A percentile compares a stretch with the other conserved stretches of the same genome.
Evolutionary conservation across 2,797 vertebrate genomes (phyloP).

Genomic region (Nannoperca australis): DNA sequence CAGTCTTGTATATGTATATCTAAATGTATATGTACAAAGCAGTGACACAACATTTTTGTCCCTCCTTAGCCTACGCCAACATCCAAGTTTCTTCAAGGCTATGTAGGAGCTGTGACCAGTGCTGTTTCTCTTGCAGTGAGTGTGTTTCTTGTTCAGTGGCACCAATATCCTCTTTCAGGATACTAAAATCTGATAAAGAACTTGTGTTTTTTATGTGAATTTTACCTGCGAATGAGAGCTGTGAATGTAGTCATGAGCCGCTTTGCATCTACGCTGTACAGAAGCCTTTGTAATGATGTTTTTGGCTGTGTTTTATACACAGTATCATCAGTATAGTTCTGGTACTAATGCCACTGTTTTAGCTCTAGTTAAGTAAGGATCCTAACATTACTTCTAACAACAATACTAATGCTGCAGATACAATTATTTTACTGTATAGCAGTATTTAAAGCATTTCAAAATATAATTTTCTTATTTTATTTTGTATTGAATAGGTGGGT

Average conservation of each 20-base stretch:
- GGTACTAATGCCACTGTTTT: slow-evolving; percentile 1
- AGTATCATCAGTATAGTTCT: not conserved
- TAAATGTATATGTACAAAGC: slow-evolving; percentile 1
- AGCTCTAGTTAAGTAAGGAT: not conserved
- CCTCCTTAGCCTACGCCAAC: slow-evolving; percentile 90
- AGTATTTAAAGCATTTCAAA: not conserved
- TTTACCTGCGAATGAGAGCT: not conserved
- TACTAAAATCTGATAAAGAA: not conserved
- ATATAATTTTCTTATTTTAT: too few relatives aligned
- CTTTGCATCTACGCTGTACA: not conserved
- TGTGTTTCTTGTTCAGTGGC: slow-evolving; percentile 46
- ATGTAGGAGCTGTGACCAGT: slow-evolving; percentile 94
- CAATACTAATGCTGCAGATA: not conserved
- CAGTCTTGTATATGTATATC: not conserved
- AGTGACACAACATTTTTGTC: slow-evolving; percentile 24
- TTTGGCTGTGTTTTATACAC: not conserved
- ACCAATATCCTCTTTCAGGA: not conserved
- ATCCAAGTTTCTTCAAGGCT: slow-evolving; percentile 96
- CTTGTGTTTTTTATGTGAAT: not conserved
- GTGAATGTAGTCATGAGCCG: not conserved
- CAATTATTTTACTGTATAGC: not conserved
- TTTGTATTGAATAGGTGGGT: slow-evolving; percentile 88
- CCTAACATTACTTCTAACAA: not conserved
- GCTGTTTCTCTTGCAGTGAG: slow-evolving; percentile 97
- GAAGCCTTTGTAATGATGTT: not conserved